These are phyloP conservation scores for Orthonychiurus folsomi DNA, from an alignment of 2,888 invertebrate species.

Conservation along the genomic window DNA sequence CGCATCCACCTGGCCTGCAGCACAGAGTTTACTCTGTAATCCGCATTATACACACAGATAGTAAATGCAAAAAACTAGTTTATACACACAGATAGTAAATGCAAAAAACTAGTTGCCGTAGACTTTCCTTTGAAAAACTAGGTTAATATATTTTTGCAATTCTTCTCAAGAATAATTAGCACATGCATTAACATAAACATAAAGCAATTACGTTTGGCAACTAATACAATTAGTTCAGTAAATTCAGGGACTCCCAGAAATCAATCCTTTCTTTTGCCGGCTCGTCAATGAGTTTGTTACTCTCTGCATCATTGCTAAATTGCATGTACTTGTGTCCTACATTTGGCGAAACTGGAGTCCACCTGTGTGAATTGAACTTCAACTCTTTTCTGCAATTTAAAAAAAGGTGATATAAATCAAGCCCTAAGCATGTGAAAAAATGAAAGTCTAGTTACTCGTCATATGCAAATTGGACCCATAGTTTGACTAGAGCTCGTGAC, in stretches of 20 bases:
- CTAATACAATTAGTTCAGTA: not conserved
- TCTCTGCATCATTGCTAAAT: not conserved
- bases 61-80: too few relatives aligned
- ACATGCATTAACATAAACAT: too few relatives aligned
- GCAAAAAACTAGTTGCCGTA: too few relatives aligned
- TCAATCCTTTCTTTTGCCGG: conserved; percentile 1
- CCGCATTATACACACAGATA: too few relatives aligned
- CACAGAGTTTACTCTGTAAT: too few relatives aligned
- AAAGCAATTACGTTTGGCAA: too few relatives aligned
- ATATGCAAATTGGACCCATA: conserved; percentile 9
- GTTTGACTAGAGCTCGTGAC: conserved; percentile 10
- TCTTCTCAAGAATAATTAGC: too few relatives aligned
- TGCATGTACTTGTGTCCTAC: not conserved
- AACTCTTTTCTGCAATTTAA: not conserved
- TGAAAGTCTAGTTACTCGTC: not conserved
- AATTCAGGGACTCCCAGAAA: conserved; percentile 6
- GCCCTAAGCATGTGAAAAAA: not conserved
- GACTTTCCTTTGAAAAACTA: too few relatives aligned
- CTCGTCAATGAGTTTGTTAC: not conserved
- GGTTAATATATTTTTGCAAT: too few relatives aligned
- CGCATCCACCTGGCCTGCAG: too few relatives aligned
- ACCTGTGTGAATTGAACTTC: not conserved
- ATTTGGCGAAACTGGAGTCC: not conserved
- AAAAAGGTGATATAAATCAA: not conserved
- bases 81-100: too few relatives aligned